Base-by-base conservation (phyloP, 1,140 invertebrate genomes). In the Drepana arcuata region DNA sequence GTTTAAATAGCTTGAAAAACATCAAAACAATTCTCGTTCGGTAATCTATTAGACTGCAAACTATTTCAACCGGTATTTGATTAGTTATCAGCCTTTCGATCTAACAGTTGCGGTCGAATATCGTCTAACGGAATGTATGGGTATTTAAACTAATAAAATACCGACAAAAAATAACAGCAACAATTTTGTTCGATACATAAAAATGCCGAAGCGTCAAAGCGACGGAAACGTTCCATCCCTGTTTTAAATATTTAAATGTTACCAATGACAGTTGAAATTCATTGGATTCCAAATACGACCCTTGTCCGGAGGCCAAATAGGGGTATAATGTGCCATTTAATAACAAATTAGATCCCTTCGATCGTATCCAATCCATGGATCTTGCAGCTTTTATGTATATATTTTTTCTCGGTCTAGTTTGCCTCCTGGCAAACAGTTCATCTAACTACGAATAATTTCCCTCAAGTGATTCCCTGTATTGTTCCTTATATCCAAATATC, bases 301-400 rank as follows among this genome's bases (percentile, higher is more conserved):
- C 63, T 36, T 41, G 37, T 29, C 44, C 35, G 34, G 39, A 37
- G 44, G 34, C 47, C 35, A 48, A 62, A 57, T 58, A 65, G 55
- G 43, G 53, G 49, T 45, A 68, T 73, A 75, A 77, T 77, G 64
- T 65, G 55, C 65, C 60, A 77, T 79, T 78, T 77, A 77, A 68
- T 77, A 75, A 66, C 63, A 79, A 81, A 79, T 79, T 79, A 75
- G 73, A 64, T 65, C 50, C 47, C 46, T n/a, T n/a, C n/a, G n/a
- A n/a, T n/a, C n/a, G n/a, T n/a, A n/a, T n/a, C n/a, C n/a, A n/a
- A n/a, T n/a, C n/a, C n/a, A n/a, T n/a, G n/a, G n/a, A n/a, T n/a
- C n/a, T n/a, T n/a, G n/a, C n/a, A n/a, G n/a, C n/a, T n/a, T n/a
- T n/a, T n/a, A n/a, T n/a, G n/a, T n/a, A n/a, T n/a, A n/a, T n/a